phyloP scores from a whole-genome alignment of 2,888 invertebrate species.

The Beris chalybata region DNA sequence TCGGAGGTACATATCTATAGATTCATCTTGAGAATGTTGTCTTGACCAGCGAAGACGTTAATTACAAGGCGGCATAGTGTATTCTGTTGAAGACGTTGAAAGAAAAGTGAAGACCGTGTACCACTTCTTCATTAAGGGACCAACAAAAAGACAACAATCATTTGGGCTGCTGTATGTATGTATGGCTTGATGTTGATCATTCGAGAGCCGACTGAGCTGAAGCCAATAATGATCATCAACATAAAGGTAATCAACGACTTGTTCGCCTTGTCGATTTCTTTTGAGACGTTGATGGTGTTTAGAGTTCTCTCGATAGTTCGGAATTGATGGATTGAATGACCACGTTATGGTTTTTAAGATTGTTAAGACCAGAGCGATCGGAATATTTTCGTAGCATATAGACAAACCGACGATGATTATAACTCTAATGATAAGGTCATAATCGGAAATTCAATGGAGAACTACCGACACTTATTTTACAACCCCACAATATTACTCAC shows the following conservation, averaged over 20 bases:
- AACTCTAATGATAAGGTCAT: too few species aligned
- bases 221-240: constrained; percentile 18
- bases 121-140: constrained; percentile 35
- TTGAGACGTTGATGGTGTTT: constrained; percentile 34
- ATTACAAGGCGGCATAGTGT: constrained; percentile 35
- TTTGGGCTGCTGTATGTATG: constrained; percentile 27
- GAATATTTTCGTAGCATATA: background rate
- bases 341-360: constrained; percentile 11
- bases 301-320: constrained; percentile 25
- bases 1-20: too few species aligned
- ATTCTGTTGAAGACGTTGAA: constrained; percentile 32
- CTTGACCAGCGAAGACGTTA: constrained; percentile 17
- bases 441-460: too few species aligned
- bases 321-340: constrained; percentile 28
- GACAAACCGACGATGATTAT: too few species aligned
- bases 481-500: too few species aligned
- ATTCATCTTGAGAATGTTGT: too few species aligned
- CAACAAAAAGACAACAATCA: constrained; percentile 10
- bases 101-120: constrained; percentile 32
- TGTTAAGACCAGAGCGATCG: background rate
- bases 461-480: too few species aligned
- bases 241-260: constrained; percentile 31
- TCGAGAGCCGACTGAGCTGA: constrained; percentile 7
- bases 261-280: constrained; percentile 30
- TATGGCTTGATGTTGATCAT: constrained; percentile 6